phyloP scores from a whole-genome alignment of 2,797 vertebrate species.

The Fratercula arctica region DNA sequence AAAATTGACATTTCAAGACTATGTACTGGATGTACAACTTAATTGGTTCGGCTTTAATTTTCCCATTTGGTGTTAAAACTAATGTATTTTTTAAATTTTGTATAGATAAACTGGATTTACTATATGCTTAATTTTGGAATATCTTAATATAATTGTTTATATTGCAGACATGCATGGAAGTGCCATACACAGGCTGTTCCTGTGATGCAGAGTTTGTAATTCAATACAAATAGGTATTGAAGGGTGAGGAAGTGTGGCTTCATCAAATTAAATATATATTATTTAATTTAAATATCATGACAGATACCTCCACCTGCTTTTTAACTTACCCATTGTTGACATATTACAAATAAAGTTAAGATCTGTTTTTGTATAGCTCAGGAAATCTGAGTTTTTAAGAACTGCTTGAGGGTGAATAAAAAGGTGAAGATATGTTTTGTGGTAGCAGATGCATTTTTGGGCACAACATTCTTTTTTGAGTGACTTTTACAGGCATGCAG shows the following conservation, averaged over 20 bases:
- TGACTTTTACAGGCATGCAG: neutral
- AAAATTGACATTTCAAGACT: neutral
- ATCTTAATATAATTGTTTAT: neutral
- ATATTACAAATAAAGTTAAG: neutral
- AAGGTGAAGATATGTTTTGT: neutral
- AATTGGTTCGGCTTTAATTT: neutral
- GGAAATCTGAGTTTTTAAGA: neutral
- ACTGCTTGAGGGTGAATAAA: neutral
- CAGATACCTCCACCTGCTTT: neutral
- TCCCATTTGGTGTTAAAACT: neutral
- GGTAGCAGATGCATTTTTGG: neutral
- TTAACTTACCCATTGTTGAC: neutral
- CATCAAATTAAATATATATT: neutral
- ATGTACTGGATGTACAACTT: neutral
- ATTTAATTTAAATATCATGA: neutral
- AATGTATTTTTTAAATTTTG: neutral
- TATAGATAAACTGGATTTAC: neutral
- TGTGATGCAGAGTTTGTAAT: neutral
- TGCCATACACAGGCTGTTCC: neutral
- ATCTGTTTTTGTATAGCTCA: neutral
- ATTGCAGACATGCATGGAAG: neutral
- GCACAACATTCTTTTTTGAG: neutral
- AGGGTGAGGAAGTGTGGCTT: neutral
- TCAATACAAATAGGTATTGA: neutral
- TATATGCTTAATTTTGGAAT: neutral